Evolutionary conservation across 1,140 invertebrate genomes (phyloP).

Genomic region (Conus betulinus): DNA sequence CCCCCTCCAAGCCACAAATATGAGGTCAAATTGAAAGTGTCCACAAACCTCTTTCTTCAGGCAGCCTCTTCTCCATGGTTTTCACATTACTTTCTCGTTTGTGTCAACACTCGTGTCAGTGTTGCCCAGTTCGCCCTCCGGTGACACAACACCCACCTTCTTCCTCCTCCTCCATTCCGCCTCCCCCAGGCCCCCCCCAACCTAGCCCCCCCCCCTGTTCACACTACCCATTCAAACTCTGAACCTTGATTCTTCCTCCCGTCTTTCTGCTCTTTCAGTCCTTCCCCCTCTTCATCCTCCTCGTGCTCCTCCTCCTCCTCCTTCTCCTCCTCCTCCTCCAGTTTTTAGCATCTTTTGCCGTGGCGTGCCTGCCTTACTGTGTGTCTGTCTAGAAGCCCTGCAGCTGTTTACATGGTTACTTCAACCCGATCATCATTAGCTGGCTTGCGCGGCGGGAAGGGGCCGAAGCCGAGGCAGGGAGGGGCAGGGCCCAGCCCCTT

Average conservation of each 20-base stretch:
- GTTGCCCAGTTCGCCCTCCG: neutral
- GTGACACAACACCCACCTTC: neutral
- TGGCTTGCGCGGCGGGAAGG: neutral
- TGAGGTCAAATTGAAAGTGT: conserved; percentile 28
- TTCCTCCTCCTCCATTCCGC: too few relatives aligned
- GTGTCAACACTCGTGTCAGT: conserved; percentile 22
- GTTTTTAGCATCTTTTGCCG: neutral
- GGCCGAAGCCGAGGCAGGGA: too few relatives aligned
- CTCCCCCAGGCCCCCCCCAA: too few relatives aligned
- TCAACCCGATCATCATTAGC: conserved; percentile 29
- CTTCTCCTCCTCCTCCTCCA: neutral
- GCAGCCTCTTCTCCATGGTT: neutral
- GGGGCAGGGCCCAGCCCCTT: neutral
- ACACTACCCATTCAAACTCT: too few relatives aligned
- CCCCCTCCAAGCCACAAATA: neutral
- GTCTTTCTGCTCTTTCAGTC: too few relatives aligned
- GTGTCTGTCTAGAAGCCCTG: conserved; percentile 6
- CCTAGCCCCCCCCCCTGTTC: too few relatives aligned
- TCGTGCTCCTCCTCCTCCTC: neutral
- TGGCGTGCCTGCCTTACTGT: neutral
- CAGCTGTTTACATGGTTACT: conserved; percentile 27
- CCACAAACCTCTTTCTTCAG: neutral
- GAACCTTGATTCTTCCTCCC: too few relatives aligned
- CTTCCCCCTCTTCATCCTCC: too few relatives aligned
- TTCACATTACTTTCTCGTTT: conserved; percentile 22